Evolutionary conservation across 2,113 vertebrate species (phyloP).

Genomic region (Ciconia maguari): DNA sequence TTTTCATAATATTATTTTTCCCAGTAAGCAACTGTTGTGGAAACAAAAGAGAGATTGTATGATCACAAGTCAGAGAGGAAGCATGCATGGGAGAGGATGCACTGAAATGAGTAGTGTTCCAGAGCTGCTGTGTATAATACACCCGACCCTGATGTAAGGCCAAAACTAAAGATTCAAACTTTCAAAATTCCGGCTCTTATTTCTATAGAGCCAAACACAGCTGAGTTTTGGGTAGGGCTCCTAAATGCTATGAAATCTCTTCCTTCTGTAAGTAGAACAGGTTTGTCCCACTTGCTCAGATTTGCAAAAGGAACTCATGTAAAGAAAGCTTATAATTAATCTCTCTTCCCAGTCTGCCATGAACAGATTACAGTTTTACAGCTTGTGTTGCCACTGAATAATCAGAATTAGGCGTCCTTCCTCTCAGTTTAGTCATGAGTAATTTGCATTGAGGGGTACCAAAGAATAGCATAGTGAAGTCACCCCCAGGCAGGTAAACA

Average conservation of each 20-base stretch:
- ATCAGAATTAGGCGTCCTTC: not conserved
- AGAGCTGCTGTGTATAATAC: not conserved
- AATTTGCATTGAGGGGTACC: not conserved
- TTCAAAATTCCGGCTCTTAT: not conserved
- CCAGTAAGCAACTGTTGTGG: not conserved
- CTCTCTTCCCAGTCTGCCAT: not conserved
- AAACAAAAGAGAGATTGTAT: not conserved
- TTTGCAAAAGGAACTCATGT: not conserved
- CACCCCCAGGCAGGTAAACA: not conserved
- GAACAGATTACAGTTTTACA: not conserved
- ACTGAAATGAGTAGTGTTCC: not conserved
- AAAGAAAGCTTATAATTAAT: not conserved
- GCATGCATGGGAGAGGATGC: not conserved
- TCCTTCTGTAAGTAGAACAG: not conserved
- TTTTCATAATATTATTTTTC: not conserved
- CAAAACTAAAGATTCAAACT: not conserved
- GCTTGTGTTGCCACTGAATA: not conserved
- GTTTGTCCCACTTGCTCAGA: not conserved
- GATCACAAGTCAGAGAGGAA: not conserved
- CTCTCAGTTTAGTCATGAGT: not conserved
- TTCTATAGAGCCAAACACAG: not conserved
- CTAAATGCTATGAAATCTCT: not conserved
- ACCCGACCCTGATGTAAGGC: rapidly evolving
- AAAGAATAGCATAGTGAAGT: not conserved
- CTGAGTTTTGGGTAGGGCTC: not conserved